A percentile compares a stretch with the other conserved stretches of the same genome.
Conservation (phyloP, 2,113 vertebrate species). For the Gymnobelideus leadbeateri region DNA sequence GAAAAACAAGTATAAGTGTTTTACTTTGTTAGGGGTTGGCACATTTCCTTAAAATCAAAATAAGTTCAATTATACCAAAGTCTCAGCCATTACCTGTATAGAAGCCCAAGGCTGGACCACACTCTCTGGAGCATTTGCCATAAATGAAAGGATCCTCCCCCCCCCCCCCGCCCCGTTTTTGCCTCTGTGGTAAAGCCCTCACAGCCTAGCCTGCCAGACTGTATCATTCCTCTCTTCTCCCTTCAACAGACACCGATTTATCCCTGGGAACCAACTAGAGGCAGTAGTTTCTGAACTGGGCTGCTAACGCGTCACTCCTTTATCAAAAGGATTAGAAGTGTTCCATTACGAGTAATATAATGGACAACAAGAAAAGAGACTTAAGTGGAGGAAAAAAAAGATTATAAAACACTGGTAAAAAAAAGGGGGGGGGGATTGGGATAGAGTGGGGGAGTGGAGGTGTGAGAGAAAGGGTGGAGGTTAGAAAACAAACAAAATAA, state of each 20-base stretch:
- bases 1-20: constrained; percentile 39
- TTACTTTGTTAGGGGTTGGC: constrained; percentile 55
- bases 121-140: background rate
- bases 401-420: background rate
- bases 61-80: constrained; percentile 51
- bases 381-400: background rate
- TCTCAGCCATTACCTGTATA: background rate
- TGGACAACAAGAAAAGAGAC: background rate
- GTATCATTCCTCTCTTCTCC: background rate
- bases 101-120: constrained; percentile 30
- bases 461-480: background rate
- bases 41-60: constrained; percentile 57
- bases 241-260: background rate
- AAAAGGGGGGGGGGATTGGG: background rate
- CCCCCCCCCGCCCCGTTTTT: background rate
- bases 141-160: background rate
- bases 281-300: background rate
- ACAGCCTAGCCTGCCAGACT: background rate
- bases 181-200: background rate
- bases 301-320: background rate
- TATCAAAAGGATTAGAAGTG: background rate
- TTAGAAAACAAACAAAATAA: background rate
- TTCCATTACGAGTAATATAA: background rate
- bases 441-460: background rate
- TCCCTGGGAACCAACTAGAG: background rate